These are phyloP conservation scores for Ptychobarbus kaznakovi DNA, from an alignment of 2,797 vertebrate genomes.

Conservation along the genomic window DNA sequence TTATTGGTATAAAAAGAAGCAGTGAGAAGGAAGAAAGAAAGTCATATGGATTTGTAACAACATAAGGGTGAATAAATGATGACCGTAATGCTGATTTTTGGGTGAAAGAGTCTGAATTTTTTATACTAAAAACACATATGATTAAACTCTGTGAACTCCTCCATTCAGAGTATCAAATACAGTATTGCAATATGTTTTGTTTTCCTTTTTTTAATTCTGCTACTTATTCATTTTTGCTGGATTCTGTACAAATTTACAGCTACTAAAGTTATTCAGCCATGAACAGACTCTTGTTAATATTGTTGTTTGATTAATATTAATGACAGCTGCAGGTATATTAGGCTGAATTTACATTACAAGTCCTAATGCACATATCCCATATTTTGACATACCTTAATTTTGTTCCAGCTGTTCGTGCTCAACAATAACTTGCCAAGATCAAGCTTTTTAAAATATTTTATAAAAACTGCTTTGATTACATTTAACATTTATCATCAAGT, in stretches of 20 bases:
- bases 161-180: not conserved
- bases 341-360: not conserved
- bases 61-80: conserved; percentile 26
- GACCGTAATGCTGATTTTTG: conserved; percentile 13
- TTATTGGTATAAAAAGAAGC: not conserved
- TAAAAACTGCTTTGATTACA: not conserved
- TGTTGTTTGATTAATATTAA: not conserved
- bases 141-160: conserved; percentile 1
- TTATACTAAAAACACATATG: not conserved
- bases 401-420: not conserved
- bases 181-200: not conserved
- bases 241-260: not conserved
- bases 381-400: not conserved
- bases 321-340: not conserved
- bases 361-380: not conserved
- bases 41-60: conserved; percentile 17
- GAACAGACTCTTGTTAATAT: not conserved
- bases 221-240: not conserved
- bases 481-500: not conserved
- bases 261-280: conserved; percentile 1
- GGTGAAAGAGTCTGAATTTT: not conserved
- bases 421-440: not conserved
- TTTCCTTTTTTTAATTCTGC: not conserved
- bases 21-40: not conserved
- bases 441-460: not conserved